phyloP scores from a whole-genome alignment of 2,113 vertebrate species.

The Nyctibius bracteatus region DNA sequence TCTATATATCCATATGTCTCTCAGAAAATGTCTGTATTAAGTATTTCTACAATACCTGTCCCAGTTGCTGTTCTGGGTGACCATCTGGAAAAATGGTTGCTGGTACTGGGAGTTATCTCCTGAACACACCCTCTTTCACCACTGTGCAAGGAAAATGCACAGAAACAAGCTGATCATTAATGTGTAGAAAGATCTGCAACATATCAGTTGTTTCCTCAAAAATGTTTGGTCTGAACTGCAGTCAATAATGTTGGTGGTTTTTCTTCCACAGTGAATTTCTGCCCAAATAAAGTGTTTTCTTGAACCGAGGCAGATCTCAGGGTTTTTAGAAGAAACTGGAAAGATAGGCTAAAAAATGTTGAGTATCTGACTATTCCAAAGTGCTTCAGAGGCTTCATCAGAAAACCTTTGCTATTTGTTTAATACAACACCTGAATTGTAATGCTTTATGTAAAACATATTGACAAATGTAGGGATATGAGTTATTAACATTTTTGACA shows the following conservation, averaged over 20 bases:
- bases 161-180: background rate
- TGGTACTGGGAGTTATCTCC: background rate
- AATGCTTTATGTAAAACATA: background rate
- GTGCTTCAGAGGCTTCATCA: background rate
- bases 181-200: background rate
- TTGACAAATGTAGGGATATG: background rate
- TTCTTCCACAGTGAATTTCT: background rate
- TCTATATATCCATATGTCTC: background rate
- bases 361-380: background rate
- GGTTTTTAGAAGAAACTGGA: background rate
- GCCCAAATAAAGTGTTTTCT: background rate
- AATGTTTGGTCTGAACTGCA: background rate
- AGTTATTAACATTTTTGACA: background rate
- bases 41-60: background rate
- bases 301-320: background rate
- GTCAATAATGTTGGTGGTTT: background rate
- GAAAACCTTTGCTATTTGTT: background rate
- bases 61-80: background rate
- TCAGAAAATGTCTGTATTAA: background rate
- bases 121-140: background rate
- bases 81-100: fast-evolving
- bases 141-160: background rate
- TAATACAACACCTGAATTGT: background rate
- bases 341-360: background rate
- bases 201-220: background rate